Evolutionary conservation across 2,797 vertebrate genomes (phyloP).

Genomic region (Pseudopleuronectes americanus): DNA sequence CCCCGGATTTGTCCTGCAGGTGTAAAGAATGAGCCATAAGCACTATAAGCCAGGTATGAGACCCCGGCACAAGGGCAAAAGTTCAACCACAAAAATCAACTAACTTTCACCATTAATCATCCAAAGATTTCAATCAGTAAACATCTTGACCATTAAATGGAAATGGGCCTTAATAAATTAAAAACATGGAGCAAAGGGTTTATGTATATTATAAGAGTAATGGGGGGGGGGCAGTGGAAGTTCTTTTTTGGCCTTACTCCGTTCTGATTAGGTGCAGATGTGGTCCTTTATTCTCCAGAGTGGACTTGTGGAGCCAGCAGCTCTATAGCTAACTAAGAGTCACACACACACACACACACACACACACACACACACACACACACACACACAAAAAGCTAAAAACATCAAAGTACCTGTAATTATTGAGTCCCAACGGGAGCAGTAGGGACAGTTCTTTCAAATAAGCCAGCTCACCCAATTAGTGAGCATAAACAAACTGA

Average conservation of each 20-base stretch:
- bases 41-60: not conserved
- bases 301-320: constrained; percentile 25
- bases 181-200: constrained; percentile 23
- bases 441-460: constrained; percentile 39
- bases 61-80: constrained; percentile 12
- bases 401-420: constrained; percentile 67
- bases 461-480: constrained; percentile 55
- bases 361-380: constrained; percentile 13
- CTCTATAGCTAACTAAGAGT: constrained; percentile 32
- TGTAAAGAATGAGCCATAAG: constrained; percentile 8
- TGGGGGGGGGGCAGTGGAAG: constrained; percentile 26
- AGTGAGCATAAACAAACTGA: constrained; percentile 55
- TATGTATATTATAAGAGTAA: constrained; percentile 20
- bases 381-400: constrained; percentile 22
- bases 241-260: constrained; percentile 22
- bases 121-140: constrained; percentile 33
- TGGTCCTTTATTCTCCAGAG: constrained; percentile 33
- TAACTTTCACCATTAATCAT: constrained; percentile 6
- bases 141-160: constrained; percentile 27
- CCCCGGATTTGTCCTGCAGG: not conserved
- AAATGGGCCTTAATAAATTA: constrained; percentile 21
- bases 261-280: constrained; percentile 67
- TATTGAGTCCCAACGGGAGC: constrained; percentile 32
- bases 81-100: constrained; percentile 35
- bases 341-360: constrained; percentile 24